Base-by-base conservation (phyloP, 2,797 vertebrate species). In the Phrynocephalus forsythii region DNA sequence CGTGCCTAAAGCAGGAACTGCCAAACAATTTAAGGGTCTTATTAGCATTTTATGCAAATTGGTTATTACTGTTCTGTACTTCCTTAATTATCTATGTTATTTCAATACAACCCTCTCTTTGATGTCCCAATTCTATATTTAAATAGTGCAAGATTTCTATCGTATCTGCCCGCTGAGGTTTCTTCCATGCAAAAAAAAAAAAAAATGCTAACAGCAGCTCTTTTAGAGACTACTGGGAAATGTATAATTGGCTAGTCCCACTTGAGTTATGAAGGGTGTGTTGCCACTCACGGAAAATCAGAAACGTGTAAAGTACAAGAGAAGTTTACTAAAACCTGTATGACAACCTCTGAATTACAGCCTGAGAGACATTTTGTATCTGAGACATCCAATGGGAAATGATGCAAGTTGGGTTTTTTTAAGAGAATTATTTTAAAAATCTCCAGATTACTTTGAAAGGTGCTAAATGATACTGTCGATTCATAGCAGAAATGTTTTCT, bases 1-100 rank as follows among this genome's bases (percentile, higher is more conserved):
- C 93, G 89, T 95, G 96, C 96, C 96, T 93, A 96, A 96, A 97
- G 97, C 96, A 95, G 96, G 96, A 96, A 96, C 97, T 98, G 98
- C 97, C 96, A 95, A 97, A 97, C 98, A 97, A 97, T 97, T 98
- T 98, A 96, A 97, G 98, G 97, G 97, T 98, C 98, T 98, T 98
- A 99, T 99, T 98, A 99, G 98, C 98, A 98, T 98, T 98, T 98
- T 98, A 99, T 99, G 98, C 97, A 99, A 98, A 99, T 99, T 96
- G 97, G 96, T 97, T 98, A 98, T 98, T 99, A 98, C 97, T 98
- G 97, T 97, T 98, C 97, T 98, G 97, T 97, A 98, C 98, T 98
- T 98, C 97, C 98, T 98, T 98, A 99, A 99, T 99, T 99, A 99
- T 99, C 98, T 98, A 98, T 98, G 98, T 98, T 98, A 98, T 98